A percentile compares a stretch with the other conserved stretches of the same genome.
Evolutionary conservation across 2,797 vertebrate genomes (phyloP).

Genomic region (Trachurus trachurus): DNA sequence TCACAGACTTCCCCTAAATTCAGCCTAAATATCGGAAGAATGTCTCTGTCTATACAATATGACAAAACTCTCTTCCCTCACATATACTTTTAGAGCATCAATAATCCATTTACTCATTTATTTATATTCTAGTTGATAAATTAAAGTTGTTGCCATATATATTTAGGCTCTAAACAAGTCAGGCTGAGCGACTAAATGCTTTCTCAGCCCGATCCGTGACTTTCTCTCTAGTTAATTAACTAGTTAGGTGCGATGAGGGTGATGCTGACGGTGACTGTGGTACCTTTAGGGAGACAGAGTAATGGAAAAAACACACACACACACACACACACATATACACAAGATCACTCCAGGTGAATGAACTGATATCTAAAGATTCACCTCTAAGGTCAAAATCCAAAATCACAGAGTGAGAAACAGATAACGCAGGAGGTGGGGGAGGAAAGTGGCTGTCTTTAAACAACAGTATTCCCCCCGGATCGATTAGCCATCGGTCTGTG

Average conservation of each 20-base stretch:
- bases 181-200: conserved; percentile 24
- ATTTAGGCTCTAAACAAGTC: not conserved
- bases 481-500: conserved; percentile 17
- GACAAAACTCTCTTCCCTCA: too few relatives aligned
- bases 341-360: conserved; percentile 40
- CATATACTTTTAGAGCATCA: not conserved
- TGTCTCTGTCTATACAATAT: not conserved
- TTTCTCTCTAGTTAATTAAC: conserved; percentile 64
- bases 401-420: conserved; percentile 32
- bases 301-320: conserved; percentile 48
- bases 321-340: too few relatives aligned
- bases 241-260: conserved; percentile 55
- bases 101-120: not conserved
- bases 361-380: conserved; percentile 45
- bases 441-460: conserved; percentile 16
- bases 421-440: not conserved
- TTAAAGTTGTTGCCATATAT: not conserved
- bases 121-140: not conserved
- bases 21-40: not conserved
- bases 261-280: conserved; percentile 47
- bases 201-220: conserved; percentile 42
- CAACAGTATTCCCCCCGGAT: conserved; percentile 40
- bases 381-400: conserved; percentile 38
- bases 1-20: conserved; percentile 14
- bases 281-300: conserved; percentile 53